A percentile compares a stretch with the other conserved stretches of the same genome.
phyloP scores from a whole-genome alignment of 2,113 vertebrate genomes.

The Lampris incognitus region DNA sequence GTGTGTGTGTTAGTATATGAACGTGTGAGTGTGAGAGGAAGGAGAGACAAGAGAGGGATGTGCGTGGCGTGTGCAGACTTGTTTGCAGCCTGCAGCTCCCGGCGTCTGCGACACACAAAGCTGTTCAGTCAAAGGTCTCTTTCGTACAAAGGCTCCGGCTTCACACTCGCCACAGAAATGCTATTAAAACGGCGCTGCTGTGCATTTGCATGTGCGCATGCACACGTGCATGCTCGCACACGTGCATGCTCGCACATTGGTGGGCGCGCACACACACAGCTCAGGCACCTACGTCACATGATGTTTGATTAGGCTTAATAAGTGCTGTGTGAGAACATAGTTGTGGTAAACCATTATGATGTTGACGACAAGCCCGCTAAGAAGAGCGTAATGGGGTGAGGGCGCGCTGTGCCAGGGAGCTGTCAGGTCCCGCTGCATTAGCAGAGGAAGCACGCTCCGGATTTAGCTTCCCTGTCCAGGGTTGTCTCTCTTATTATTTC shows the following conservation, averaged over 20 bases:
- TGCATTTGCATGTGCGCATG: slow-evolving; percentile 9
- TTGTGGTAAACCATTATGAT: slow-evolving; percentile 72
- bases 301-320: slow-evolving; percentile 53
- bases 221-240: slow-evolving; percentile 10
- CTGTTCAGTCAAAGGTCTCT: slow-evolving; percentile 66
- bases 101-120: slow-evolving; percentile 60
- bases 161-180: slow-evolving; percentile 64
- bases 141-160: slow-evolving; percentile 63
- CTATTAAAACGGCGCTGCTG: slow-evolving; percentile 34
- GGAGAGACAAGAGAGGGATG: not conserved
- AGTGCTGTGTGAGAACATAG: slow-evolving; percentile 57
- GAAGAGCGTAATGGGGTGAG: slow-evolving; percentile 45
- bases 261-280: too few relatives aligned
- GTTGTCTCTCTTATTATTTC: slow-evolving; percentile 60
- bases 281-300: not conserved
- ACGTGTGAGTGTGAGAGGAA: slow-evolving; percentile 7
- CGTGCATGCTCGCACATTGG: not conserved
- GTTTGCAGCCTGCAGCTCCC: slow-evolving; percentile 64
- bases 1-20: not conserved
- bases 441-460: slow-evolving; percentile 57
- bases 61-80: slow-evolving; percentile 73
- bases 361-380: slow-evolving; percentile 50
- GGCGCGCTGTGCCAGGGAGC: slow-evolving; percentile 60
- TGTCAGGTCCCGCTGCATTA: slow-evolving; percentile 53
- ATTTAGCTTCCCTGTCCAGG: slow-evolving; percentile 71